Evolutionary conservation across 1,140 invertebrate genomes (phyloP).

Genomic region (Lepidurus packardi): DNA sequence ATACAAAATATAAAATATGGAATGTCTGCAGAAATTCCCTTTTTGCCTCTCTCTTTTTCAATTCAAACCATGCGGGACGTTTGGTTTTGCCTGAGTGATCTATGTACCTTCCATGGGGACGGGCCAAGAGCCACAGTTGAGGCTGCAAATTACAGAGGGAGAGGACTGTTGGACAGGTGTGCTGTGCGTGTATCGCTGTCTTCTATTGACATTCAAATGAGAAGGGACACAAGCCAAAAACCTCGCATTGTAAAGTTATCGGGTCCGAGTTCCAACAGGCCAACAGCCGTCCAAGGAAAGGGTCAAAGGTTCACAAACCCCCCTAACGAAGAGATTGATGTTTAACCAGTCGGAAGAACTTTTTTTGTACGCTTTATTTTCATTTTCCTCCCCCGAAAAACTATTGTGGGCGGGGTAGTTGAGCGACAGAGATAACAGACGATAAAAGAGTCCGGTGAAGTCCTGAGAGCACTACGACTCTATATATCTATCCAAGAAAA

Average conservation of each 20-base stretch:
- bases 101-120: background rate
- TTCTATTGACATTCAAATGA: conserved; percentile 19
- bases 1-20: no score
- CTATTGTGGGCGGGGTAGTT: background rate
- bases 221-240: conserved; percentile 21
- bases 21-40: no score
- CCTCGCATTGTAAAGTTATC: background rate
- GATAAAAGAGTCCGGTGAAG: background rate
- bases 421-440: background rate
- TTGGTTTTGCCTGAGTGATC: background rate
- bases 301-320: background rate
- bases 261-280: background rate
- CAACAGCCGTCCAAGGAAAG: conserved; percentile 5
- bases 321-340: conserved; percentile 18
- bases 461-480: no score
- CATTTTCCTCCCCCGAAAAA: no score
- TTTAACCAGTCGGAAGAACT: conserved; percentile 9
- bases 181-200: background rate
- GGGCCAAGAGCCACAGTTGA: background rate
- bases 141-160: conserved; percentile 4
- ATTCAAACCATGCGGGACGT: background rate
- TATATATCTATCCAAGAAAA: no score
- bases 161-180: background rate
- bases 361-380: background rate
- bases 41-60: no score